A percentile compares a stretch with the other conserved stretches of the same genome.
Conservation (phyloP, 2,113 vertebrate species). For the Machaerirhynchus nigripectus region DNA sequence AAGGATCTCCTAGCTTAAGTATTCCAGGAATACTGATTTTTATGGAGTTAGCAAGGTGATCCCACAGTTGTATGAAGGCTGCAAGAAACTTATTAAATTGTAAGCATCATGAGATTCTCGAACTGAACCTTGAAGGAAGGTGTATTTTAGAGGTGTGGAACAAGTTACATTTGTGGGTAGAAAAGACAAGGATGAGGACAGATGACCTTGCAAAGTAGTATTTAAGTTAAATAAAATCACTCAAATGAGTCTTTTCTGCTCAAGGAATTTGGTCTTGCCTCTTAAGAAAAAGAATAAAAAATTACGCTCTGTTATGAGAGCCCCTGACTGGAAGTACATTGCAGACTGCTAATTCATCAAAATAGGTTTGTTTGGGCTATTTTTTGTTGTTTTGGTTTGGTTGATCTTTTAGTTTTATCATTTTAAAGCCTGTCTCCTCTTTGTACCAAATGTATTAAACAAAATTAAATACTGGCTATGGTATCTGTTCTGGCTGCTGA, state of each 20-base stretch:
- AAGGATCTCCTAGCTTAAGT: background rate
- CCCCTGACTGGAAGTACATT: background rate
- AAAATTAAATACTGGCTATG: background rate
- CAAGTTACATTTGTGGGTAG: background rate
- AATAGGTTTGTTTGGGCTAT: background rate
- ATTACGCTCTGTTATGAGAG: background rate
- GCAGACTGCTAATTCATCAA: background rate
- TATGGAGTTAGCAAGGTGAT: background rate
- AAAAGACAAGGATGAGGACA: background rate
- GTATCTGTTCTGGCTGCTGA: background rate
- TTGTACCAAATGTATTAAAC: background rate
- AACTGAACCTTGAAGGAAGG: background rate
- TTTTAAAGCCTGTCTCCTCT: background rate
- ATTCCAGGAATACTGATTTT: background rate
- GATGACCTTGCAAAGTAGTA: background rate
- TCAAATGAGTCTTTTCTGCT: background rate
- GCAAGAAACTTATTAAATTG: background rate
- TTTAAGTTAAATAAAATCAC: conserved; percentile 25
- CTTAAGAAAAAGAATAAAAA: background rate
- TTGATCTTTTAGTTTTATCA: background rate
- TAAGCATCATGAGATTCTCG: background rate
- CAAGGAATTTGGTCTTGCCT: background rate
- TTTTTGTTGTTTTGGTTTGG: background rate
- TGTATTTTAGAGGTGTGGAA: background rate
- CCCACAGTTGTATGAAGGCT: background rate